These are phyloP conservation scores for Glyptemys insculpta DNA, from an alignment of 2,797 vertebrate species.

Conservation along the genomic window DNA sequence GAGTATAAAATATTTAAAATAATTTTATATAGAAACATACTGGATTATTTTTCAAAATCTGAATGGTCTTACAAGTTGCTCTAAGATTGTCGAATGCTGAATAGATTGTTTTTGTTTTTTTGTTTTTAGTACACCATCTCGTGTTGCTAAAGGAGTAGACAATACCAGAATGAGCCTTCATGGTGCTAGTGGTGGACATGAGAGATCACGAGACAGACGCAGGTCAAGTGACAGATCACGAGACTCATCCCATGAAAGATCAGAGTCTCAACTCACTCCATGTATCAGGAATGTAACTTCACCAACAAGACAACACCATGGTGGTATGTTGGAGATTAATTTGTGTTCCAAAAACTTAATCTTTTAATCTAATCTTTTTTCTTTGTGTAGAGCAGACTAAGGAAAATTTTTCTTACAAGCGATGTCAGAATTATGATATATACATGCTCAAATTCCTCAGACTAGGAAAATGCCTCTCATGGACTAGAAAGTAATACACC, in stretches of 20 bases:
- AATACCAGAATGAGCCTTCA: constrained; percentile 95
- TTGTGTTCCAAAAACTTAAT: background rate
- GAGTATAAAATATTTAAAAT: background rate
- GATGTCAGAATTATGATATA: background rate
- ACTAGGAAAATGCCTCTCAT: background rate
- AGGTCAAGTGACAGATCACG: constrained; percentile 97
- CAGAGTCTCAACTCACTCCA: constrained; percentile 96
- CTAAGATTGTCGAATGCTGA: background rate
- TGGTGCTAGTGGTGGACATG: constrained; percentile 92
- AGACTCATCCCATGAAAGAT: constrained; percentile 97
- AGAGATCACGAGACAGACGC: constrained; percentile 94
- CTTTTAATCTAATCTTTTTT: background rate
- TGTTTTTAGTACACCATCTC: constrained; percentile 85
- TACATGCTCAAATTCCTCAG: background rate
- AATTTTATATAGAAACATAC: background rate
- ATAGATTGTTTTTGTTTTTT: background rate
- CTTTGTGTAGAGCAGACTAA: background rate
- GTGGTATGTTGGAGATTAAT: constrained; percentile 84
- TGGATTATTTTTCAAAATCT: background rate
- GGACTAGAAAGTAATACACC: background rate
- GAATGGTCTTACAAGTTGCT: background rate
- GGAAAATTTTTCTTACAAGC: background rate
- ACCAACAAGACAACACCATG: constrained; percentile 94
- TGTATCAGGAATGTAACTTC: constrained; percentile 99
- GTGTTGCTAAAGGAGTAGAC: constrained; percentile 86